Percentiles rank a stretch among this genome's conserved stretches.
phyloP scores from a whole-genome alignment of 2,888 invertebrate genomes.

The Lordiphosa andalusiaca region DNA sequence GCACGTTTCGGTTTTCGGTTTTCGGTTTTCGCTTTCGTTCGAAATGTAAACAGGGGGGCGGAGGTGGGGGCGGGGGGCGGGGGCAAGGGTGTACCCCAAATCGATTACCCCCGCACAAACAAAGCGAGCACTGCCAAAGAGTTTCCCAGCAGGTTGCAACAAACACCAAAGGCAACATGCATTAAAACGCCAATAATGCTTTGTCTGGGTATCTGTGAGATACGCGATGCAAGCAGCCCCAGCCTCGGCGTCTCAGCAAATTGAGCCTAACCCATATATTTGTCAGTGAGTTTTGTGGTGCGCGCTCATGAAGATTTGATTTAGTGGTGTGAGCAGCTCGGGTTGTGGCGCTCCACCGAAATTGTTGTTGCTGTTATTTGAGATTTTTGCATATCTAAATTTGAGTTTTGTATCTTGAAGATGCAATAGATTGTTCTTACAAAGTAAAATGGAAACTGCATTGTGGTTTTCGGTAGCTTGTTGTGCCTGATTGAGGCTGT shows the following conservation, averaged over 20 bases:
- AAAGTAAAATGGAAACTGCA: too few relatives aligned
- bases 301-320: constrained; percentile 76
- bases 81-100: constrained; percentile 38
- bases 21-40: constrained; percentile 56
- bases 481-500: too few relatives aligned
- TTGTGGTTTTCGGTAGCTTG: too few relatives aligned
- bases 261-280: constrained; percentile 78
- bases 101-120: constrained; percentile 59
- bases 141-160: constrained; percentile 69
- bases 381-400: constrained; percentile 64
- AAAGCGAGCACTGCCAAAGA: constrained; percentile 53
- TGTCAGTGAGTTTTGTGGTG: constrained; percentile 65
- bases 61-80: constrained; percentile 1
- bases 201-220: constrained; percentile 55
- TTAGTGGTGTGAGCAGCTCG: constrained; percentile 59
- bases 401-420: constrained; percentile 46
- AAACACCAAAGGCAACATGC: constrained; percentile 63
- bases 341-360: constrained; percentile 33
- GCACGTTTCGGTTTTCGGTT: constrained; percentile 55
- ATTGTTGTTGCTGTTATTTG: constrained; percentile 28
- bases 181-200: constrained; percentile 52
- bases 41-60: constrained; percentile 45
- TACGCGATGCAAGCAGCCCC: constrained; percentile 25
- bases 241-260: constrained; percentile 44
- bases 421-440: constrained; percentile 39